A percentile compares a stretch with the other conserved stretches of the same genome.
These are phyloP conservation scores for Heteronetta atricapilla DNA, from an alignment of 2,113 vertebrate species.

Conservation along the genomic window DNA sequence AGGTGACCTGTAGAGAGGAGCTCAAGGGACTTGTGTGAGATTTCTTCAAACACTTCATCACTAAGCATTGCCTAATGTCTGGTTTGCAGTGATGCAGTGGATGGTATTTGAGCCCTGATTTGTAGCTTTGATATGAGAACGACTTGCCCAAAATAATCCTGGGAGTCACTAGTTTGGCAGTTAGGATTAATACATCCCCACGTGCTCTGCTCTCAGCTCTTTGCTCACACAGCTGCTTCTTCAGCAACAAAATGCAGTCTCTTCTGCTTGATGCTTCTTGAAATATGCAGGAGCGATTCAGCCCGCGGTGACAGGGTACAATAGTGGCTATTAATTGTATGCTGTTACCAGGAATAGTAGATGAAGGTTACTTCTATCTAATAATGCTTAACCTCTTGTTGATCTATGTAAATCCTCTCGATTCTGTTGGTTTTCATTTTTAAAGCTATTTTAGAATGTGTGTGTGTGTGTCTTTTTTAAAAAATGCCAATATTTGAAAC, in stretches of 20 bases:
- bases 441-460: neutral
- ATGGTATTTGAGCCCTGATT: conserved; percentile 24
- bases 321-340: neutral
- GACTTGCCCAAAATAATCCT: neutral
- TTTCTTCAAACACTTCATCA: neutral
- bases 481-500: neutral
- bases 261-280: neutral
- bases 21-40: neutral
- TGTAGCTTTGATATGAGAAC: neutral
- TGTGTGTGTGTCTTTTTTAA: neutral
- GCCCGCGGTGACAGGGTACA: neutral
- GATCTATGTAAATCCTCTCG: neutral
- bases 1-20: neutral
- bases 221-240: neutral
- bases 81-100: neutral
- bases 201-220: neutral
- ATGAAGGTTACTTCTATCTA: conserved; percentile 1
- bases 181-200: neutral
- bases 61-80: neutral
- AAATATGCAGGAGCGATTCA: neutral
- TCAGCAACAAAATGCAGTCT: neutral
- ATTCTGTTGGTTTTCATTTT: neutral
- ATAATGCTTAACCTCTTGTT: neutral
- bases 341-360: neutral
- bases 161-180: conserved; percentile 4